Base-by-base conservation (phyloP, 2,797 vertebrate genomes). In the Acrocephalus scirpaceus region DNA sequence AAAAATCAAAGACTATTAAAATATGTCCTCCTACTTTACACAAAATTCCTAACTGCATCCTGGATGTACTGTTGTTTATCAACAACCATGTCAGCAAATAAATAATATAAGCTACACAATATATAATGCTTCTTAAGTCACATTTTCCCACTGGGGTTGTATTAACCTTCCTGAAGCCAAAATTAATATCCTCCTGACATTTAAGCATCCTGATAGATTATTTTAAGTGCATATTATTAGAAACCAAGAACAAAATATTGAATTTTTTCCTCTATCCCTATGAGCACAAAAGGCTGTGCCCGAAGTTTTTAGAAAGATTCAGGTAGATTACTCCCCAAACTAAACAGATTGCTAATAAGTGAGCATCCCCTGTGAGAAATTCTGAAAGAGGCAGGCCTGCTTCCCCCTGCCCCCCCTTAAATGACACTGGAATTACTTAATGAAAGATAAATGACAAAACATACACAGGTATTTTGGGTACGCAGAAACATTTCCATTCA, bases 141-240 rank as follows among this genome's bases (percentile, higher is more conserved):
- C 62, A 64, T 92, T 96, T 96, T 96, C 73, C 71, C 86, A 90
- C 40, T 77, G 16, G 36, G 30, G 21, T 75, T 40, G 20, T 73
- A 79, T 95, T 96, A 91, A 92, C 93, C 66, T 94, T 96, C 61
- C 78, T 54, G n/a, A 95, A 93, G 34, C 19, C 62, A 96, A 96
- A 91, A 94, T 85, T 80, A 94, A 93, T 81, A 96, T 81, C 47
- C 18, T 96, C 22, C 42, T 95, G 40, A 76, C 71, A 92, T 73
- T 92, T 93, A 88, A 94, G 42, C 56, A 92, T 83, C 77, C 67
- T 86, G 75, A 92, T 57, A 82, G 80, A 90, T 92, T 79, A 92
- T 77, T 75, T 91, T 53, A 95, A 90, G 60, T 47, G 34, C 48
- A 48, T 78, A 50, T 72, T 72, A 86, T 86, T 86, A 92, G 54